Evolutionary conservation across 2,888 invertebrate species (phyloP).

Genomic region (Colostygia pectinataria): DNA sequence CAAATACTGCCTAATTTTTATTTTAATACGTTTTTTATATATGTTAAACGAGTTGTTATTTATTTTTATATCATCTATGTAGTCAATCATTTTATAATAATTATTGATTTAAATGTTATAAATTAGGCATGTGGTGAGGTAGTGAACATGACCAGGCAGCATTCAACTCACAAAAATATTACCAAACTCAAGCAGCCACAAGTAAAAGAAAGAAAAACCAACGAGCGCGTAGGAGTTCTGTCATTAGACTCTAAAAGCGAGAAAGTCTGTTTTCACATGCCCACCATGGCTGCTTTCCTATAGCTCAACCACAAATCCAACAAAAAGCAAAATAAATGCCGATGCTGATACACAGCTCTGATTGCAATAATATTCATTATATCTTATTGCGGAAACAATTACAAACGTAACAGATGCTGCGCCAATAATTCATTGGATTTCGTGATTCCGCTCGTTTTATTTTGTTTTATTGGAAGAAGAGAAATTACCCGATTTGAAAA

Average conservation of each 20-base stretch:
- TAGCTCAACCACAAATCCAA: slow-evolving; percentile 15
- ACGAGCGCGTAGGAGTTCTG: too few species aligned
- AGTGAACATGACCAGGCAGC: too few species aligned
- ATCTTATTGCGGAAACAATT: slow-evolving; percentile 52
- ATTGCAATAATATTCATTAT: slow-evolving; percentile 40
- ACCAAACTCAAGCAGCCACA: too few species aligned
- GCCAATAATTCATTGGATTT: slow-evolving; percentile 28
- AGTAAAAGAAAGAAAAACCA: too few species aligned
- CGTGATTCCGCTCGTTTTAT: slow-evolving; percentile 20
- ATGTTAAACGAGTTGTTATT: too few species aligned
- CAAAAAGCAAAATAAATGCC: slow-evolving; percentile 18
- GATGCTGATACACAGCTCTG: slow-evolving; percentile 11
- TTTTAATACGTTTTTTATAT: too few species aligned
- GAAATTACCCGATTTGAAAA: slow-evolving; percentile 3
- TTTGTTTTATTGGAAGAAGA: slow-evolving; percentile 17
- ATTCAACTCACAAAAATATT: too few species aligned
- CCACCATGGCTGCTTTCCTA: not conserved
- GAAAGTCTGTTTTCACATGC: not conserved
- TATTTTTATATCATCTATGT: too few species aligned
- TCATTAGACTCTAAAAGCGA: not conserved
- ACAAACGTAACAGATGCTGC: slow-evolving; percentile 34
- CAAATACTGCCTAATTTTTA: too few species aligned
- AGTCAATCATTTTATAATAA: too few species aligned
- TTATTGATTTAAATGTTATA: too few species aligned
- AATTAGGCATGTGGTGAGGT: too few species aligned